phyloP scores from a whole-genome alignment of 2,888 invertebrate species.

The Andrena bicolor region DNA sequence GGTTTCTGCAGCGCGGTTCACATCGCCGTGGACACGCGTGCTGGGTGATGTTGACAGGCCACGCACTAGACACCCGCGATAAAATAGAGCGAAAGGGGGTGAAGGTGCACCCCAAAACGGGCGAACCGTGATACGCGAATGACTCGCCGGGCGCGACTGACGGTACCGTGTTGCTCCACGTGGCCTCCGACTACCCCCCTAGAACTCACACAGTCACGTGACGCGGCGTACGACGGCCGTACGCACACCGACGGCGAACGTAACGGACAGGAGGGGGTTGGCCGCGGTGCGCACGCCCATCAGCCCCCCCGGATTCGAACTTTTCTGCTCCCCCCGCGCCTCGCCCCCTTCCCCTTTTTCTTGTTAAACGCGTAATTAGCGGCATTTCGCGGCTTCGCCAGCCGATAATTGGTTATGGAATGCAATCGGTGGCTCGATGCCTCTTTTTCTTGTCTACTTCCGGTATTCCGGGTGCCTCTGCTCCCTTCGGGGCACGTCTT shows the following conservation, averaged over 20 bases:
- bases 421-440: slow-evolving; percentile 29
- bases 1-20: slow-evolving; percentile 15
- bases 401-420: slow-evolving; percentile 60
- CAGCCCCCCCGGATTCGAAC: slow-evolving; percentile 68
- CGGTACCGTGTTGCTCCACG: slow-evolving; percentile 82
- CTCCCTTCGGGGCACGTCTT: slow-evolving; percentile 7
- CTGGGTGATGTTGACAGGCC: not conserved
- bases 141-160: slow-evolving; percentile 82
- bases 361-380: slow-evolving; percentile 66
- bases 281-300: slow-evolving; percentile 54
- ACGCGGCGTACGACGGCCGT: slow-evolving; percentile 22
- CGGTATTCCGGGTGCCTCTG: not conserved
- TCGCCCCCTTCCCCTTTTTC: slow-evolving; percentile 45
- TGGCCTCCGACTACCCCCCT: slow-evolving; percentile 78
- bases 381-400: slow-evolving; percentile 43
- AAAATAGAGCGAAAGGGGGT: slow-evolving; percentile 1
- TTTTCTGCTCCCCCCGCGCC: slow-evolving; percentile 27
- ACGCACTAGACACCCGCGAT: slow-evolving; percentile 46
- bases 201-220: slow-evolving; percentile 57
- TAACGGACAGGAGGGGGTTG: slow-evolving; percentile 45
- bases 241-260: slow-evolving; percentile 29
- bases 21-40: slow-evolving; percentile 9
- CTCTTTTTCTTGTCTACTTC: slow-evolving; percentile 4
- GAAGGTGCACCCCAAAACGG: slow-evolving; percentile 23
- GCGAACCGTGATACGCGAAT: slow-evolving; percentile 73